A percentile compares a stretch with the other conserved stretches of the same genome.
These are phyloP conservation scores for Syrmaticus mikado DNA, from an alignment of 2,113 vertebrate species.

Conservation along the genomic window DNA sequence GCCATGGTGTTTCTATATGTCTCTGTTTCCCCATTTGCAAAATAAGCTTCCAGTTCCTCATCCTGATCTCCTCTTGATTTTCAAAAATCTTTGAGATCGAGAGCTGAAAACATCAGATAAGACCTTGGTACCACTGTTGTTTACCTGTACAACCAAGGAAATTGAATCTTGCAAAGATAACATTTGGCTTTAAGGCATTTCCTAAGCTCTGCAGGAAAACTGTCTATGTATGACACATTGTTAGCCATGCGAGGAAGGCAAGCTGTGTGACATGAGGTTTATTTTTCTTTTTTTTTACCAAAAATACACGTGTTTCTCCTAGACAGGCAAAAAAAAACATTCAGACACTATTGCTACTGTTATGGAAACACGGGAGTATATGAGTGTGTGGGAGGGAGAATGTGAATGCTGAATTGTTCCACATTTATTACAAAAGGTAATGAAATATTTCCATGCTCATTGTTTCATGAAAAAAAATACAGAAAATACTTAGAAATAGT, in stretches of 20 bases:
- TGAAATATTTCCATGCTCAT: background rate
- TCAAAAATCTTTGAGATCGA: background rate
- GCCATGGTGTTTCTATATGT: background rate
- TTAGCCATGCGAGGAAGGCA: background rate
- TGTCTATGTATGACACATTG: background rate
- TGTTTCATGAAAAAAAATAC: background rate
- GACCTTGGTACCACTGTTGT: background rate
- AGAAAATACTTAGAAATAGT: background rate
- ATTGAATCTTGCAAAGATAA: background rate
- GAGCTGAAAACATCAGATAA: background rate
- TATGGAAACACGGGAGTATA: background rate
- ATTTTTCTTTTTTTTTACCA: background rate
- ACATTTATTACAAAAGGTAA: background rate
- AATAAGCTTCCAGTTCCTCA: background rate
- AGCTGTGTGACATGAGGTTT: background rate
- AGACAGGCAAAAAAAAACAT: background rate
- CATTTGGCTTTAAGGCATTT: background rate
- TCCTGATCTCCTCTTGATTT: background rate
- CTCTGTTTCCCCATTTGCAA: background rate
- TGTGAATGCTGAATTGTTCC: background rate
- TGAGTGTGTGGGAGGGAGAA: rapidly evolving
- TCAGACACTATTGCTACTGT: background rate
- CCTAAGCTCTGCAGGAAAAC: background rate
- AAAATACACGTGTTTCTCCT: background rate
- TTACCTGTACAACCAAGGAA: background rate